These are phyloP conservation scores for Polydrusus cervinus DNA, from an alignment of 2,888 invertebrate species.

Conservation along the genomic window DNA sequence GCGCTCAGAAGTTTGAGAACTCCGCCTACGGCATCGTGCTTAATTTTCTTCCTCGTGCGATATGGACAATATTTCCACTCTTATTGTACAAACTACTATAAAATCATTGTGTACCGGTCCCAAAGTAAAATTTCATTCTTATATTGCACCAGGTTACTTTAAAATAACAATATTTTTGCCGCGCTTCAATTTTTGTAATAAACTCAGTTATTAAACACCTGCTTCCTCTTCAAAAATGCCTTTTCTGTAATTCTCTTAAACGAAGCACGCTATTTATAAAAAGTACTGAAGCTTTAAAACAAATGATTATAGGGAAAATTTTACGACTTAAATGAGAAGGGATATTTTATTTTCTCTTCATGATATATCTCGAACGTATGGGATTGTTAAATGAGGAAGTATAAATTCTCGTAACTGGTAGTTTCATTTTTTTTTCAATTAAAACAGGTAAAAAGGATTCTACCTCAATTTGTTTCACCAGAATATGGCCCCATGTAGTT, in stretches of 20 bases:
- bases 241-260: constrained; percentile 6
- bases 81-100: no score
- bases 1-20: no score
- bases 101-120: not conserved
- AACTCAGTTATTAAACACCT: constrained; percentile 37
- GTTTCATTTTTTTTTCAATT: constrained; percentile 3
- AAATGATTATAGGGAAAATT: constrained; percentile 26
- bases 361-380: constrained; percentile 10
- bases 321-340: constrained; percentile 17
- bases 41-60: no score
- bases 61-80: no score
- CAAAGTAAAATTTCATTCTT: constrained; percentile 4
- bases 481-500: no score
- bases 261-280: constrained; percentile 25
- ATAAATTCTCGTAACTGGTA: not conserved
- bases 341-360: constrained; percentile 10
- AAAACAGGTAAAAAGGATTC: not conserved
- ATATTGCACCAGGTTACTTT: constrained; percentile 7
- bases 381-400: constrained; percentile 10
- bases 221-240: constrained; percentile 33
- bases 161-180: constrained; percentile 11
- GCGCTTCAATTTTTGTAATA: constrained; percentile 12
- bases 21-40: no score
- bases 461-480: not conserved
- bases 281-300: constrained; percentile 13